Evolutionary conservation across 1,140 invertebrate genomes (phyloP).

Genomic region (Harlomillsia oculata): DNA sequence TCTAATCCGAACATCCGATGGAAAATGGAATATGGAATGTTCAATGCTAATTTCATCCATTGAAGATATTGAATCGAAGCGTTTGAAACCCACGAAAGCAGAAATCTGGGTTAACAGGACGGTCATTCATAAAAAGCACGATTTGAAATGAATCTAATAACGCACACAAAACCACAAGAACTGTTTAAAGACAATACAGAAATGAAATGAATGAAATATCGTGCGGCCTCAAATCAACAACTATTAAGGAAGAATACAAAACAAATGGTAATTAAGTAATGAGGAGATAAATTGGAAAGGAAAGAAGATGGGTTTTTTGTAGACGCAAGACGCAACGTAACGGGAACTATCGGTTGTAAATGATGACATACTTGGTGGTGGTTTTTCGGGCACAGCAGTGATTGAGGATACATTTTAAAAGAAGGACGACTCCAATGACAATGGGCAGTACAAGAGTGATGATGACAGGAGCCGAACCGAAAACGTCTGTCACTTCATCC

Average conservation of each 20-base stretch:
- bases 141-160: too few relatives aligned
- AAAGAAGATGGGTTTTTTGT: conserved; percentile 1
- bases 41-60: too few relatives aligned
- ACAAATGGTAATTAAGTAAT: not conserved
- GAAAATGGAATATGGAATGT: too few relatives aligned
- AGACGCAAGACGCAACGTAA: not conserved
- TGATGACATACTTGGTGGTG: conserved; percentile 34
- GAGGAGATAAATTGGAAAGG: not conserved
- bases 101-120: too few relatives aligned
- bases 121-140: too few relatives aligned
- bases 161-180: too few relatives aligned
- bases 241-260: not conserved
- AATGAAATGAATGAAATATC: not conserved
- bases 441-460: conserved; percentile 29
- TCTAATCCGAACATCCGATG: too few relatives aligned
- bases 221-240: too few relatives aligned
- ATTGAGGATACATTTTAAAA: conserved; percentile 34
- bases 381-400: conserved; percentile 34
- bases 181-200: not conserved
- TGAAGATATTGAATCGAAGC: too few relatives aligned
- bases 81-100: too few relatives aligned
- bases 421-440: conserved; percentile 30
- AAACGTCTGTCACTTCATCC: conserved; percentile 15
- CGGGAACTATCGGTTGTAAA: conserved; percentile 24
- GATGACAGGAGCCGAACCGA: conserved; percentile 29